Base-by-base conservation (phyloP, 2,797 vertebrate genomes). In the Apogon talboti region DNA sequence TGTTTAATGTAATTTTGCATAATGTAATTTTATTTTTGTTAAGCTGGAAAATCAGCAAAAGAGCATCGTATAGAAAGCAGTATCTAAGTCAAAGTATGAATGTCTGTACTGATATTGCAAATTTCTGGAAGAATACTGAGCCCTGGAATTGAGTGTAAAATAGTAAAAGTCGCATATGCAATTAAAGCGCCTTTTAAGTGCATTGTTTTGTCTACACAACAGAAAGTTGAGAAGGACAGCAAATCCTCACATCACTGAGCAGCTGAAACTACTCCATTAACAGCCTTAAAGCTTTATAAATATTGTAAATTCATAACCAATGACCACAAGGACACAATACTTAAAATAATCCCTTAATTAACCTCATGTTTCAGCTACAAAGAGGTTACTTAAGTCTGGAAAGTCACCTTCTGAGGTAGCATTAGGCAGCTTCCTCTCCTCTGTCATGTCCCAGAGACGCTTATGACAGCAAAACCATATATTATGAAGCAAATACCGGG, bases 401-500 rank as follows among this genome's bases (percentile, higher is more conserved):
- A 45, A 5, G 50, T 44, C 47, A 63, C 3, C 15, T 10, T 16
- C 10, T 57, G 7, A 35, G 45, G 35, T 6, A 61, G 21, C 16
- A 12, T n/a, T 38, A 35, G 45, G 38, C 46, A 7, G 1, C 14
- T 48, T 19, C 2, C 5, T 11, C 19, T 42, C 3, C 0, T 55
- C 41, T 59, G 40, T 40, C 15, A 7, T 28, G 54, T 67, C 24
- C 53, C 51, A 67, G 28, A 13, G 14, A 52, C 6, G 1, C 1
- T 1, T 45, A 43, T 42, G 24, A 38, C 30, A 48, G 42, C 18
- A 33, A 19, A 56, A 66, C 37, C 1, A 57, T 54, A 50, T 13
- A 66, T 66, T 41, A 14, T 13, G 24, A 66, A 30, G 14, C 42
- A 7, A 60, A 50, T 0, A 0, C 19, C n/a, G 48, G 19, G 33